These are phyloP conservation scores for Gymnocephalus cernua DNA, from an alignment of 2,113 vertebrate genomes.

Conservation along the genomic window DNA sequence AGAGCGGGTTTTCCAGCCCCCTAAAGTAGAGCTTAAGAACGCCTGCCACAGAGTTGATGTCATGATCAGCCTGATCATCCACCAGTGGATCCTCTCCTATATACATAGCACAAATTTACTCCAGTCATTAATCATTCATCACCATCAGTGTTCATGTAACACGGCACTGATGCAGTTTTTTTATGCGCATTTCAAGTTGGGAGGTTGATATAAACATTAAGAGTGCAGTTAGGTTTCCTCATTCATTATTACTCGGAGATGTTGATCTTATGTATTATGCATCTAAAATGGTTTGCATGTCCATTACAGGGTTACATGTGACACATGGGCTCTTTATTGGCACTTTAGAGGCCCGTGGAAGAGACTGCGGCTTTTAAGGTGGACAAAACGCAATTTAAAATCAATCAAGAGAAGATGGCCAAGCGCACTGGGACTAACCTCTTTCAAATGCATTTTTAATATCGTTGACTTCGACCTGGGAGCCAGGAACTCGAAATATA, in stretches of 20 bases:
- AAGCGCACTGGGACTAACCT: slow-evolving; percentile 85
- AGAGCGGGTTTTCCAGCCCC: slow-evolving; percentile 96
- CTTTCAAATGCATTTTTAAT: slow-evolving; percentile 99
- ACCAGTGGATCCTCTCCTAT: slow-evolving; percentile 96
- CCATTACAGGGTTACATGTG: slow-evolving; percentile 43
- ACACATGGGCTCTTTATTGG: slow-evolving; percentile 50
- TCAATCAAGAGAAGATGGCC: slow-evolving; percentile 66
- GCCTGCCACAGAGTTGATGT: slow-evolving; percentile 97
- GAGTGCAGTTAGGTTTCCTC: slow-evolving; percentile 34
- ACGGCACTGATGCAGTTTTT: slow-evolving; percentile 7
- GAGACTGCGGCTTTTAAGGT: slow-evolving; percentile 58
- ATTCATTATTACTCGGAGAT: slow-evolving; percentile 35
- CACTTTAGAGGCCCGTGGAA: slow-evolving; percentile 63
- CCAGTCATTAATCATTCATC: slow-evolving; percentile 43
- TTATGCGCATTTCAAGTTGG: slow-evolving; percentile 7
- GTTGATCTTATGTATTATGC: slow-evolving; percentile 55
- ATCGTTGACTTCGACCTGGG: slow-evolving; percentile 98
- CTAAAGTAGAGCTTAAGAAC: slow-evolving; percentile 99
- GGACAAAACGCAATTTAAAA: slow-evolving; percentile 72
- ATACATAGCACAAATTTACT: slow-evolving; percentile 36
- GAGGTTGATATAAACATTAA: slow-evolving; percentile 27
- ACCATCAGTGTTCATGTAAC: neutral
- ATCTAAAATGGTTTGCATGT: slow-evolving; percentile 51
- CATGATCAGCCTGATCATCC: slow-evolving; percentile 94
- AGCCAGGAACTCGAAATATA: slow-evolving; percentile 97